Base-by-base conservation (phyloP, 1,140 invertebrate species). In the Coenobita brevimanus region DNA sequence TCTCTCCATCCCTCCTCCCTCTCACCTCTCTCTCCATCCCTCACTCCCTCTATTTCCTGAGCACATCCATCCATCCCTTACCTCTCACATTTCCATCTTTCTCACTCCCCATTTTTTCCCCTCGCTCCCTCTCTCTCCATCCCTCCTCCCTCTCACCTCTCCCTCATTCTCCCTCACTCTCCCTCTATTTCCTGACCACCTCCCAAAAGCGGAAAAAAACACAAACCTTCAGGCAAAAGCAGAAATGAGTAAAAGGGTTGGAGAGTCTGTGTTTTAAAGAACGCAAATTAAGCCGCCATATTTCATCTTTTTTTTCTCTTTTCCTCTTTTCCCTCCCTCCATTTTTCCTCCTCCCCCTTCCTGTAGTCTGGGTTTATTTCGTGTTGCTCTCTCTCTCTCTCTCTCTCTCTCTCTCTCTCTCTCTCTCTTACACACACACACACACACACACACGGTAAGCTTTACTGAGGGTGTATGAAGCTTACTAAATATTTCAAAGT, bases 131-230 rank as follows among this genome's bases (percentile, higher is more conserved):
- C 54, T 57, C 54, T n/a, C 54, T 57, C n/a, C n/a, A 10, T 57
- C 54, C n/a, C n/a, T 13, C 54, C n/a, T n/a, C n/a, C 54, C 54
- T n/a, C n/a, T 57, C n/a, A 13, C n/a, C 54, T n/a, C n/a, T 13
- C 54, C n/a, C 54, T 57, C 54, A 10, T 57, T 67, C 62, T 67
- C 62, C 36, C 62, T 67, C 62, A 30, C 62, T 67, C 62, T 67
- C 2, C 36, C 62, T 3, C 15, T 67, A 24, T 21, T 21, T 64
- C 62, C 30, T 21, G 6, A n/a, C 30, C 3, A 24, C 3, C 62
- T 24, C 6, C 62, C n/a, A 57, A 57, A 57, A 57, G n/a, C n/a
- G n/a, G n/a, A 57, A 13, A 57, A 57, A 57, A 13, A 57, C 13
- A 57, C n/a, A 57, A 57, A 13, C 13, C 13, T 57, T 13, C 13